Percentiles rank a stretch among this genome's conserved stretches.
These are phyloP conservation scores for Suillia variegata DNA, from an alignment of 2,888 invertebrate species.

Conservation along the genomic window DNA sequence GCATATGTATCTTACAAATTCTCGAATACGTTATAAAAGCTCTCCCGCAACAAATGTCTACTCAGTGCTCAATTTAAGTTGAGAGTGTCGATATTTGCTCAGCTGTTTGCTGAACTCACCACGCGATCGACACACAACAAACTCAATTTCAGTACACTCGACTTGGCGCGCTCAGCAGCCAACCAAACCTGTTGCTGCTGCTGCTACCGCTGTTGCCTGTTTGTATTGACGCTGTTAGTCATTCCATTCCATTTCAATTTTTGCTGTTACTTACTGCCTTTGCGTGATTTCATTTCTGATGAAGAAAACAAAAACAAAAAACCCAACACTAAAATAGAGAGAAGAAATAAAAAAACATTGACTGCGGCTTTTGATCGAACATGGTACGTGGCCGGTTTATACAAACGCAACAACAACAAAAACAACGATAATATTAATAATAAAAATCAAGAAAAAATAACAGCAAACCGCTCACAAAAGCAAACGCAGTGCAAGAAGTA, in stretches of 20 bases:
- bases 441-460: not conserved
- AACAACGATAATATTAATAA: not conserved
- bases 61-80: too few species aligned
- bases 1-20: too few species aligned
- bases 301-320: not conserved
- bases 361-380: not conserved
- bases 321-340: too few species aligned
- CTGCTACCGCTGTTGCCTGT: not conserved
- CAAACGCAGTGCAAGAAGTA: not conserved
- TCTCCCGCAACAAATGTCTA: too few species aligned
- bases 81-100: too few species aligned
- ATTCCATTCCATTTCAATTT: not conserved
- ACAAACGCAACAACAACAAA: not conserved
- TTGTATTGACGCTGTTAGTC: not conserved
- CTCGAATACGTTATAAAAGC: too few species aligned
- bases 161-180: too few species aligned
- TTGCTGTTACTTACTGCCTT: not conserved
- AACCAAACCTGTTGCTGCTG: not conserved
- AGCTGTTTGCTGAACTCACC: too few species aligned
- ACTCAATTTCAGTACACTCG: too few species aligned
- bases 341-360: not conserved
- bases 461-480: too few species aligned
- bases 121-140: too few species aligned
- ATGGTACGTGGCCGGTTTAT: not conserved
- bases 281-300: not conserved